Evolutionary conservation across 2,797 vertebrate genomes (phyloP).

Genomic region (Gambelia wislizenii): DNA sequence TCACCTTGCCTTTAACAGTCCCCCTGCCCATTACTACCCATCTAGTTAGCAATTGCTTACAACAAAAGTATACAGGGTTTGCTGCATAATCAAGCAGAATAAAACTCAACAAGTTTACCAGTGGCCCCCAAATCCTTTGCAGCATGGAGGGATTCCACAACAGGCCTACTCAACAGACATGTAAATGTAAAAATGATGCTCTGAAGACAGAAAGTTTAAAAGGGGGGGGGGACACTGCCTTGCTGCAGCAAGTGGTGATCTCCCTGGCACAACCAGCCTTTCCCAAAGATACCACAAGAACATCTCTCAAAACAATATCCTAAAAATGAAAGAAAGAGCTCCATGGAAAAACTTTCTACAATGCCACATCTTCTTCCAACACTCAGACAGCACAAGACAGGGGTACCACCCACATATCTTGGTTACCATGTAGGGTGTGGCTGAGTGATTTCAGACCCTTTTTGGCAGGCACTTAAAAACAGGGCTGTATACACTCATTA

Average conservation of each 20-base stretch:
- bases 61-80: not conserved
- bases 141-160: not conserved
- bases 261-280: not conserved
- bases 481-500: not conserved
- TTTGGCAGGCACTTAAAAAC: constrained; percentile 17
- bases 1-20: not conserved
- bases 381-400: not conserved
- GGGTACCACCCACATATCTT: constrained; percentile 25
- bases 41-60: not conserved
- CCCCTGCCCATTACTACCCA: not conserved
- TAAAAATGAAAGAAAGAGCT: not conserved
- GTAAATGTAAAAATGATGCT: not conserved
- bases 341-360: not conserved
- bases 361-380: not conserved
- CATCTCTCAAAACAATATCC: not conserved
- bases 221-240: not conserved
- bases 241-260: not conserved
- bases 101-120: not conserved
- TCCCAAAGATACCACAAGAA: not conserved
- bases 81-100: too few species aligned
- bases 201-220: not conserved
- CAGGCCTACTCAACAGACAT: not conserved
- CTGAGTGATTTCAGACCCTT: constrained; percentile 32
- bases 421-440: constrained; percentile 40
- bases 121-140: not conserved